Percentiles rank a stretch among this genome's conserved stretches.
Conservation (phyloP, 2,888 invertebrate species). For the Ferdinandea cuprea region DNA sequence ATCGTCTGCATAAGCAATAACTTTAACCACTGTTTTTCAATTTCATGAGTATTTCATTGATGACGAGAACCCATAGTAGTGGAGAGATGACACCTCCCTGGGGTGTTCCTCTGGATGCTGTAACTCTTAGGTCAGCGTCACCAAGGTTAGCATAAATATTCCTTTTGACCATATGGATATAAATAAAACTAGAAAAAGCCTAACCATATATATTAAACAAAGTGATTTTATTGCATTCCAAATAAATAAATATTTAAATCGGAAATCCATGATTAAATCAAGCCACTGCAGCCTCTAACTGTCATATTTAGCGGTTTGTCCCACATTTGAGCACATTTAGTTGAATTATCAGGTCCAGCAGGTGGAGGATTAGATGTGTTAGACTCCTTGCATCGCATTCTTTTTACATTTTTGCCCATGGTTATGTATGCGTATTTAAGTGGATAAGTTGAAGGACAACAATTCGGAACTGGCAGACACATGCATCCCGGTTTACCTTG, state of each 20-base stretch:
- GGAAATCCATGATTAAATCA: neutral
- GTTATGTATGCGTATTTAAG: slow-evolving; percentile 79
- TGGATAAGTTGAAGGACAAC: slow-evolving; percentile 82
- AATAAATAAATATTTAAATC: neutral
- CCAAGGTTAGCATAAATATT: too few relatives aligned
- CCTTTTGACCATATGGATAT: too few relatives aligned
- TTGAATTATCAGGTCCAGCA: neutral
- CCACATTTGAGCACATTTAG: neutral
- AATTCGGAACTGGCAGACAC: slow-evolving; percentile 83
- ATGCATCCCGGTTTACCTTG: slow-evolving; percentile 82
- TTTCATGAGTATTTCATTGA: too few relatives aligned
- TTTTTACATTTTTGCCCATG: slow-evolving; percentile 79
- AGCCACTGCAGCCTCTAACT: neutral
- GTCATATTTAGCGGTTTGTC: neutral
- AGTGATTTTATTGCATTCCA: neutral
- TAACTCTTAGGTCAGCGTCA: too few relatives aligned
- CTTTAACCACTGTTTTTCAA: too few relatives aligned
- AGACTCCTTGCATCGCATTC: slow-evolving; percentile 77
- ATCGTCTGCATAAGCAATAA: too few relatives aligned
- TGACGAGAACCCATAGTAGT: too few relatives aligned
- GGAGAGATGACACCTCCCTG: too few relatives aligned
- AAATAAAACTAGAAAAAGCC: neutral
- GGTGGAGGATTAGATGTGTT: slow-evolving; percentile 30
- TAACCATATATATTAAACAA: neutral
- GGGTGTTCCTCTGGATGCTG: too few relatives aligned